These are phyloP conservation scores for Melieria omissa DNA, from an alignment of 2,888 invertebrate species.

Conservation along the genomic window DNA sequence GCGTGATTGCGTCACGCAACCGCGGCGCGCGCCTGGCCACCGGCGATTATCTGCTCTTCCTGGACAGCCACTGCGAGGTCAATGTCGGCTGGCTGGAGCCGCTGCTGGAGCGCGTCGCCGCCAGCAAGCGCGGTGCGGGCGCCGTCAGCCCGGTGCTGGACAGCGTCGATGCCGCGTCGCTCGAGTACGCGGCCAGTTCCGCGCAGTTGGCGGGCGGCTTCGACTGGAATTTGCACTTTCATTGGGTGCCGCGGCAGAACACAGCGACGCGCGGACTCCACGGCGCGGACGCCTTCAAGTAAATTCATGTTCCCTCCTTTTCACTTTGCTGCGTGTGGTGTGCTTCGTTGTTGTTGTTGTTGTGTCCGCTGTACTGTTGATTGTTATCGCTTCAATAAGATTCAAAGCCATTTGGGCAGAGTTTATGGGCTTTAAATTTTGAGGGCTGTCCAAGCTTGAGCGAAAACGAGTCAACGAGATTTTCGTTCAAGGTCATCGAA, in stretches of 20 bases:
- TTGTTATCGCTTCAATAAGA: too few relatives aligned
- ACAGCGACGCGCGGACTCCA: not conserved
- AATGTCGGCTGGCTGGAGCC: slow-evolving; percentile 67
- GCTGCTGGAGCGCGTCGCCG: slow-evolving; percentile 56
- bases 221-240: slow-evolving; percentile 69
- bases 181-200: slow-evolving; percentile 62
- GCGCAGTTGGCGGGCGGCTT: slow-evolving; percentile 67
- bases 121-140: slow-evolving; percentile 13
- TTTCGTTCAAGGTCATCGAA: too few relatives aligned
- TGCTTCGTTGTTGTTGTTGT: not conserved
- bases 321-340: not conserved
- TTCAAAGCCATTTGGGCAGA: too few relatives aligned
- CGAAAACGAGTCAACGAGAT: too few relatives aligned
- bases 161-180: slow-evolving; percentile 65
- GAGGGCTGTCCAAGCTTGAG: too few relatives aligned
- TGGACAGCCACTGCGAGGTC: slow-evolving; percentile 67
- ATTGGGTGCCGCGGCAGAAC: slow-evolving; percentile 61
- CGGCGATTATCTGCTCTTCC: slow-evolving; percentile 64
- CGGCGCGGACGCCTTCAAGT: slow-evolving; percentile 46
- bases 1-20: slow-evolving; percentile 66
- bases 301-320: slow-evolving; percentile 35
- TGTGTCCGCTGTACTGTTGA: not conserved
- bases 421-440: too few relatives aligned
- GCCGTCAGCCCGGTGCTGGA: slow-evolving; percentile 68
- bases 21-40: slow-evolving; percentile 59